A percentile compares a stretch with the other conserved stretches of the same genome.
Evolutionary conservation across 1,140 invertebrate species (phyloP).

Genomic region (Drosophila kepulauana): DNA sequence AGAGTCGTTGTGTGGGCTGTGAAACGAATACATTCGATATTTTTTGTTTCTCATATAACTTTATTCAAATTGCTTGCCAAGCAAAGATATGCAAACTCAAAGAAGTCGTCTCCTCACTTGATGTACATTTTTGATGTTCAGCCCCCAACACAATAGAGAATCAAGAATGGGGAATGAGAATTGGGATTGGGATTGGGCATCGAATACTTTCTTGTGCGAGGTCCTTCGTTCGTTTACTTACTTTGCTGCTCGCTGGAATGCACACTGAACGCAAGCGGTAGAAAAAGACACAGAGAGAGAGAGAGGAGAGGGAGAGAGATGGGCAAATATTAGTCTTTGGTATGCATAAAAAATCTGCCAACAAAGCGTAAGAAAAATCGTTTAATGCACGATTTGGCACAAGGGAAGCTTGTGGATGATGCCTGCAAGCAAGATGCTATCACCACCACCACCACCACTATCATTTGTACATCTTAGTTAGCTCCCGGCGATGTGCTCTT

Average conservation of each 20-base stretch:
- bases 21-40: conserved; percentile 8
- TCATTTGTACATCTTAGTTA: conserved; percentile 6
- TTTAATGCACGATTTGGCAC: conserved; percentile 67
- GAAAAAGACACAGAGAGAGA: background rate
- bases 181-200: conserved; percentile 13
- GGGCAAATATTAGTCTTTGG: conserved; percentile 36
- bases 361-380: conserved; percentile 64
- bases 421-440: background rate
- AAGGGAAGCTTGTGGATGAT: background rate
- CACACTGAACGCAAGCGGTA: background rate
- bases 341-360: conserved; percentile 52
- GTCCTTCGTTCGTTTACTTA: conserved; percentile 12
- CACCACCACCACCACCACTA: too few species aligned
- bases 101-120: conserved; percentile 48
- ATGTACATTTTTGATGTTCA: conserved; percentile 49
- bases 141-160: background rate
- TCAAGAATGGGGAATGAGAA: background rate
- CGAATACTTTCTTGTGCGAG: conserved; percentile 14
- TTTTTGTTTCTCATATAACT: conserved; percentile 48
- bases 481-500: background rate
- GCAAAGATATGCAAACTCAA: conserved; percentile 82
- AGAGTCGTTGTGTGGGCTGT: background rate
- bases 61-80: conserved; percentile 75
- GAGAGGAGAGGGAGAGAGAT: background rate
- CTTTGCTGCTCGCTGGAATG: conserved; percentile 11